Percentiles rank a stretch among this genome's conserved stretches.
These are phyloP conservation scores for Equus przewalskii DNA, from an alignment of 2,113 vertebrate genomes.

Conservation along the genomic window DNA sequence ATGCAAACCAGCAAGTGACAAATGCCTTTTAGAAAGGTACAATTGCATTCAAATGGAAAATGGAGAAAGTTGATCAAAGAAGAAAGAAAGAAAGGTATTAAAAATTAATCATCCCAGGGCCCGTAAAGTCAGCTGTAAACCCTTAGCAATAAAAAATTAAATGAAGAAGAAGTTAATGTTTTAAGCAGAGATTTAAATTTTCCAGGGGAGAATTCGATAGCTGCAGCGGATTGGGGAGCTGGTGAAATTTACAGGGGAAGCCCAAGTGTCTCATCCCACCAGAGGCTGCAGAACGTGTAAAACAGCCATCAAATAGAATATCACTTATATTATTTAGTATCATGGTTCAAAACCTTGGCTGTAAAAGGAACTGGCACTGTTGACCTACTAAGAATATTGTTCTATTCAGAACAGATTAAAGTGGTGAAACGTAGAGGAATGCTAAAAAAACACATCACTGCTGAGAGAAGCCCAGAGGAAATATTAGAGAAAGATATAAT, in stretches of 20 bases:
- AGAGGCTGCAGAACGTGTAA: slow-evolving; percentile 69
- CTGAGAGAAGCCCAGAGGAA: slow-evolving; percentile 57
- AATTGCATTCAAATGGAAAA: slow-evolving; percentile 78
- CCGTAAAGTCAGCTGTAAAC: slow-evolving; percentile 83
- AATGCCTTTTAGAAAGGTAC: slow-evolving; percentile 76
- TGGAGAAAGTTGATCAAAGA: slow-evolving; percentile 81
- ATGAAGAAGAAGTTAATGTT: slow-evolving; percentile 80
- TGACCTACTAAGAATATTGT: slow-evolving; percentile 66
- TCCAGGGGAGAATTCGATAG: slow-evolving; percentile 70
- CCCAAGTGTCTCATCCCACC: slow-evolving; percentile 17
- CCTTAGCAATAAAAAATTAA: slow-evolving; percentile 81
- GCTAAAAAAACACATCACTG: slow-evolving; percentile 28
- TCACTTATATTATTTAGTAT: slow-evolving; percentile 65
- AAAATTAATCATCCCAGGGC: slow-evolving; percentile 80
- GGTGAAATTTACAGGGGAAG: slow-evolving; percentile 73
- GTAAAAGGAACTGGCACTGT: slow-evolving; percentile 64
- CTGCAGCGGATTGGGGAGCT: slow-evolving; percentile 52
- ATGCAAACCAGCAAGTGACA: slow-evolving; percentile 75
- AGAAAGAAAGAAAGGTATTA: slow-evolving; percentile 80
- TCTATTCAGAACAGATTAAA: slow-evolving; percentile 70
- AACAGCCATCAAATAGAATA: slow-evolving; percentile 63
- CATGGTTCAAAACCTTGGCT: slow-evolving; percentile 58
- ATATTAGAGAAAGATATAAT: slow-evolving; percentile 69
- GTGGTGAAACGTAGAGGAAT: slow-evolving; percentile 44
- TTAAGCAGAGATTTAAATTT: slow-evolving; percentile 84